Base-by-base conservation (phyloP, 2,888 invertebrate species). In the Alsophila aescularia region DNA sequence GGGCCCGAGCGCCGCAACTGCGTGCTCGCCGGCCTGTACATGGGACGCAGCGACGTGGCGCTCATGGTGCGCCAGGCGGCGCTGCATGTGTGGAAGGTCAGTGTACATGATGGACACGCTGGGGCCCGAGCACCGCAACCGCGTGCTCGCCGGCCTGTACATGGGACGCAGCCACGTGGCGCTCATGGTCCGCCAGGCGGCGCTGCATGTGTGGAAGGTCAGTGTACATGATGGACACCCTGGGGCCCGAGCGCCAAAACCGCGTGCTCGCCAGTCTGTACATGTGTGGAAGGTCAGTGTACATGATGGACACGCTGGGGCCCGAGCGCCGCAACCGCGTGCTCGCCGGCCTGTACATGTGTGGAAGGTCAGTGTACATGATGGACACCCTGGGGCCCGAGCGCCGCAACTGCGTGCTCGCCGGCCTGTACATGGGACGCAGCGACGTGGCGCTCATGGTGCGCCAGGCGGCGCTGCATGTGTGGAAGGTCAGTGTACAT, bases 391-490 rank as follows among this genome's bases (percentile, higher is more conserved):
- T 99, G 43, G 99, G 99, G 0, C 94, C 93, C 1, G 98, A 98
- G 75, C 92, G 98, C 37, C 93, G 99, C 48, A 98, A 99, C 86
- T 92, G 98, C 18, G 99, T 99, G 32, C 85, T 98, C 47, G 97
- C 98, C 16, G 98, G 98, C 0, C 90, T 99, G 35, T 99, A 99
- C 81, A 98, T 99, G 97, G 98, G 98, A 2, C 93, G 99, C 51
- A 98, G 98, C 45, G 99, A 99, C 79, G 98, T 98, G 0, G 98
- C 99, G 2, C 92, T 99, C 44, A 97, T 98, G 96, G 99, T 99
- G 16, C 94, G 99, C 0, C 99, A 99, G 91, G 97, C 99, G 0
- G 98, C 99, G 7, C 93, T 99, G 52, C 99, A 99, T 83, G 99
- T 99, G 0, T 99, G 99, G 99, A 99, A 99, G 93, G 88, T 54